phyloP scores from a whole-genome alignment of 2,888 invertebrate genomes.

The Cephonodes hylas region DNA sequence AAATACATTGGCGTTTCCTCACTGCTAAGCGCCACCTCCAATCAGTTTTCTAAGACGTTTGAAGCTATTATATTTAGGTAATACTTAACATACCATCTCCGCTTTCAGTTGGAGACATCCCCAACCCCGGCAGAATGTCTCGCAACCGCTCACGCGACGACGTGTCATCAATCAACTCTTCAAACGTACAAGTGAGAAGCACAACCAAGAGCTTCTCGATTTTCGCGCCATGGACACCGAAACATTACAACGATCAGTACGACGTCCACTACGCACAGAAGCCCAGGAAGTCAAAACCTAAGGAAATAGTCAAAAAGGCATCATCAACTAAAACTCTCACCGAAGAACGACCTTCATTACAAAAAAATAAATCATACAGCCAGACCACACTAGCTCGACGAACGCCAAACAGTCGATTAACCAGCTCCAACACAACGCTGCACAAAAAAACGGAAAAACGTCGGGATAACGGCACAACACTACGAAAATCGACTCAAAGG shows the following conservation, averaged over 20 bases:
- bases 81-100: not conserved
- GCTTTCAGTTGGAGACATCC: constrained; percentile 89
- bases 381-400: constrained; percentile 65
- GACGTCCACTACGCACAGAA: constrained; percentile 90
- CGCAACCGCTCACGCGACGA: constrained; percentile 88
- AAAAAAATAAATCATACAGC: constrained; percentile 75
- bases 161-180: constrained; percentile 83
- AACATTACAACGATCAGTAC: constrained; percentile 85
- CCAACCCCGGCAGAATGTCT: constrained; percentile 83
- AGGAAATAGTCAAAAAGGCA: constrained; percentile 65
- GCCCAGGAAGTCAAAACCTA: constrained; percentile 63
- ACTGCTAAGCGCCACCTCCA: too few relatives aligned
- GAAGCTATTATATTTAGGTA: too few relatives aligned
- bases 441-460: constrained; percentile 73
- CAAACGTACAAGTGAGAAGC: constrained; percentile 85
- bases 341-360: constrained; percentile 59
- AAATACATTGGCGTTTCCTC: too few relatives aligned
- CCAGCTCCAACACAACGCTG: constrained; percentile 65
- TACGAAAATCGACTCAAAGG: constrained; percentile 65
- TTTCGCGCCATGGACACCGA: constrained; percentile 91
- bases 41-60: too few relatives aligned
- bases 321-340: constrained; percentile 64
- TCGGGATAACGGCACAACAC: constrained; percentile 52
- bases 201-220: constrained; percentile 91
- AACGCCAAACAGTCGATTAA: constrained; percentile 58